Percentiles rank a stretch among this genome's conserved stretches.
phyloP scores from a whole-genome alignment of 2,797 vertebrate species.

The Falco cherrug region DNA sequence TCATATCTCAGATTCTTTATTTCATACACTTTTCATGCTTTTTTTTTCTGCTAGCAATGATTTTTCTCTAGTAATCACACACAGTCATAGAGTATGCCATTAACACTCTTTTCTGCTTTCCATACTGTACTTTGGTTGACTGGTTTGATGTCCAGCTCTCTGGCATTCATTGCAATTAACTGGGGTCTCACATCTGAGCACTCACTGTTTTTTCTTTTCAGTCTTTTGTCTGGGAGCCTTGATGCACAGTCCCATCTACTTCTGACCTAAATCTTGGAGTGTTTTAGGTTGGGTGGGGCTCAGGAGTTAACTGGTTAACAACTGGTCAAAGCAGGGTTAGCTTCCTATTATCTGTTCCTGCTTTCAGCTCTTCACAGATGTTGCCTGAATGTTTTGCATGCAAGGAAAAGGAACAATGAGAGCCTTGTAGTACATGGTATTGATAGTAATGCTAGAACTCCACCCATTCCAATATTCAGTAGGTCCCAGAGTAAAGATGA shows the following conservation, averaged over 20 bases:
- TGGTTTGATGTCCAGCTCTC: neutral
- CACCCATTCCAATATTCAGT: neutral
- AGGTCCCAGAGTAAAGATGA: neutral
- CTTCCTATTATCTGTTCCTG: neutral
- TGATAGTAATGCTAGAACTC: neutral
- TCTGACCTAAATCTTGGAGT: neutral
- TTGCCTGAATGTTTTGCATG: neutral
- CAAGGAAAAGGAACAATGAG: neutral
- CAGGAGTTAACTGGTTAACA: neutral
- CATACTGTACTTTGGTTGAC: neutral
- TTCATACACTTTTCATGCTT: neutral
- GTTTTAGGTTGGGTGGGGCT: neutral
- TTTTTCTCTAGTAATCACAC: neutral
- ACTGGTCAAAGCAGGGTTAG: neutral
- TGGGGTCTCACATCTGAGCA: neutral
- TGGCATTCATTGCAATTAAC: neutral
- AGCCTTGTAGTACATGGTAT: neutral
- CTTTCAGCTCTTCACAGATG: neutral
- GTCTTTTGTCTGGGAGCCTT: neutral
- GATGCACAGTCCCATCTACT: neutral
- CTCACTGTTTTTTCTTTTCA: neutral
- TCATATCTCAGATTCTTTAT: neutral
- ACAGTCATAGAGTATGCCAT: neutral
- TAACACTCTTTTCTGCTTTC: neutral
- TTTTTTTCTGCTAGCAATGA: neutral